Evolutionary conservation across 2,797 vertebrate genomes (phyloP), one percentile per base, ranked within the genome.

Genomic region (Nyctibius grandis): DNA sequence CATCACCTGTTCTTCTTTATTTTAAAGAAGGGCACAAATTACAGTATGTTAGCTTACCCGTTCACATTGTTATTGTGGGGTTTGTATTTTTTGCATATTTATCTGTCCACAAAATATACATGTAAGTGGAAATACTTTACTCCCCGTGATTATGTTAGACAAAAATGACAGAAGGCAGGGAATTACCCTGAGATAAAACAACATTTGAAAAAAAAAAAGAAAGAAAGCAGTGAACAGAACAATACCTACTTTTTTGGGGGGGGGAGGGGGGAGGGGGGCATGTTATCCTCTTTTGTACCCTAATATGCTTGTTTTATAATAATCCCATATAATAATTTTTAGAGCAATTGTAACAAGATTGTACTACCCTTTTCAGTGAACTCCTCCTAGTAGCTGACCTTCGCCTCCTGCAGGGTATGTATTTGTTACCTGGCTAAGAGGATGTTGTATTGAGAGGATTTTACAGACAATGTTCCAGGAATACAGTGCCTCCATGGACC

Each of bases 151-250:
- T 94, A 83, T 45, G 50, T 87, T 51, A 85, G 40, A 77, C 51
- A 94, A 81, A 85, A 94, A 90, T 56, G 72, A 82, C 38, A 87
- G 54, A 93, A 54, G 14, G 40, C 91, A 96, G 83, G 88, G 94
- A 93, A 92, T 73, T 77, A 95, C 78, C 89, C 91, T 85, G 90
- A 86, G 91, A 91, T 61, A 79, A 94, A 94, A 47, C 40, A 90
- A 72, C 28, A 18, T 47, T 61, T 42, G 40, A 38, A 69, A 81
- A 82, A 91, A 67, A 60, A 10, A 51, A 68, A 87, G 60, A 87
- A 63, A 90, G 60, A n/a, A 88, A 95, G 63, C 81, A 77, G 60
- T 57, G 70, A 94, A 83, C 38, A 83, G 87, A 96, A 93, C 68
- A 77, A 78, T 45, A 87, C 33, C 63, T 87, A 84, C 61, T 67